Evolutionary conservation across 2,888 invertebrate genomes (phyloP).

Genomic region (Piscicola geometra): DNA sequence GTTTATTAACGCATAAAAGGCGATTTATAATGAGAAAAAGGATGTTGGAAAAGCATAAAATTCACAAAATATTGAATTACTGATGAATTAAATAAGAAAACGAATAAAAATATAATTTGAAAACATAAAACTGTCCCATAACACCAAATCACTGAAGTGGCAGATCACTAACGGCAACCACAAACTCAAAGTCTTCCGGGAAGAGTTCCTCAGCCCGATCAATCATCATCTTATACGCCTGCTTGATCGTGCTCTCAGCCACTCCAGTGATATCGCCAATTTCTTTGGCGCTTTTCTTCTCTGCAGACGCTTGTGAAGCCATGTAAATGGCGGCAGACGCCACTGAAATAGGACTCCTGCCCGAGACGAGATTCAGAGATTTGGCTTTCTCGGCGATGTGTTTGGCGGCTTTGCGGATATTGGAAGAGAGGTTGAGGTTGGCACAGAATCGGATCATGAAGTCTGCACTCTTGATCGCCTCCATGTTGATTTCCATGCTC

Average conservation of each 20-base stretch:
- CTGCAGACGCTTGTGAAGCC: constrained; percentile 93
- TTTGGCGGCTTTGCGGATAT: constrained; percentile 71
- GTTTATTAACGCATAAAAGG: too few relatives aligned
- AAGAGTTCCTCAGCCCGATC: constrained; percentile 86
- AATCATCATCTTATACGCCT: constrained; percentile 94
- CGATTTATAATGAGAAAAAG: too few relatives aligned
- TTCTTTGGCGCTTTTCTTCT: constrained; percentile 90
- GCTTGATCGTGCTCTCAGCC: constrained; percentile 93
- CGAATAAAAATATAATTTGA: too few relatives aligned
- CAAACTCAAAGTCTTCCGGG: constrained; percentile 92
- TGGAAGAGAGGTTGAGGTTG: constrained; percentile 72
- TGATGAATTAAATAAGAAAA: too few relatives aligned
- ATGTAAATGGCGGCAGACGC: constrained; percentile 99
- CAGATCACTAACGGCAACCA: constrained; percentile 85
- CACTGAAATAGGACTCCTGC: constrained; percentile 94
- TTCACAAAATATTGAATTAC: too few relatives aligned
- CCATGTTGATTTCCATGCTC: constrained; percentile 91
- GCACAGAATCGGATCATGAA: constrained; percentile 98
- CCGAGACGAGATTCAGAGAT: constrained; percentile 92
- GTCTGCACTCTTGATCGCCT: constrained; percentile 94
- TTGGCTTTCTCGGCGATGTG: constrained; percentile 93
- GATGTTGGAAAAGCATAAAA: too few relatives aligned
- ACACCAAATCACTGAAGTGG: constrained; percentile 61
- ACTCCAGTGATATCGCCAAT: constrained; percentile 97
- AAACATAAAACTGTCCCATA: too few relatives aligned